These are phyloP conservation scores for Coenonympha arcania DNA, from an alignment of 2,888 invertebrate species.

Conservation along the genomic window DNA sequence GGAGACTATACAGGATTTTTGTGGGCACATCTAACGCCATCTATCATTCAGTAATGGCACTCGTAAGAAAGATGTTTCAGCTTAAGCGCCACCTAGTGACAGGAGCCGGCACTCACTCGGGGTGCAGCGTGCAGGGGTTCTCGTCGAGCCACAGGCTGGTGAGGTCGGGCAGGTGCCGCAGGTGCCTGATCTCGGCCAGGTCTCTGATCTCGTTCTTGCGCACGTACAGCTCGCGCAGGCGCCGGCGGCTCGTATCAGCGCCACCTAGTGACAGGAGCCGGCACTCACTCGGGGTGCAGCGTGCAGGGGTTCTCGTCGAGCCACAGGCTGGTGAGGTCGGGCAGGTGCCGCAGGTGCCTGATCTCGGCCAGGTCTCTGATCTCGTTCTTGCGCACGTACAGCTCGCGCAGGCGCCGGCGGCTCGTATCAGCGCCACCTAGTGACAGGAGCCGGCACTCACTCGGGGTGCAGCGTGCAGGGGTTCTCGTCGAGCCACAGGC, in stretches of 20 bases:
- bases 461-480: constrained; percentile 82
- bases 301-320: constrained; percentile 90
- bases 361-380: constrained; percentile 86
- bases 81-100: no score
- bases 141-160: constrained; percentile 94
- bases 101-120: constrained; percentile 55
- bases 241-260: constrained; percentile 82
- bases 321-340: constrained; percentile 77
- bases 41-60: no score
- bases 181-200: constrained; percentile 84
- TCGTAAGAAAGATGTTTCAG: no score
- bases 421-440: no score
- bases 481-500: constrained; percentile 92
- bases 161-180: constrained; percentile 82
- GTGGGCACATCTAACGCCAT: no score
- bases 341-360: constrained; percentile 78
- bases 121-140: constrained; percentile 90
- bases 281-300: constrained; percentile 82
- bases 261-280: no score
- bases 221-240: constrained; percentile 89
- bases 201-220: constrained; percentile 89
- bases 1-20: no score
- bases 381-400: constrained; percentile 91
- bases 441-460: constrained; percentile 87
- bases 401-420: constrained; percentile 85